Conservation (phyloP, 2,888 invertebrate species). For the Labia minor region DNA sequence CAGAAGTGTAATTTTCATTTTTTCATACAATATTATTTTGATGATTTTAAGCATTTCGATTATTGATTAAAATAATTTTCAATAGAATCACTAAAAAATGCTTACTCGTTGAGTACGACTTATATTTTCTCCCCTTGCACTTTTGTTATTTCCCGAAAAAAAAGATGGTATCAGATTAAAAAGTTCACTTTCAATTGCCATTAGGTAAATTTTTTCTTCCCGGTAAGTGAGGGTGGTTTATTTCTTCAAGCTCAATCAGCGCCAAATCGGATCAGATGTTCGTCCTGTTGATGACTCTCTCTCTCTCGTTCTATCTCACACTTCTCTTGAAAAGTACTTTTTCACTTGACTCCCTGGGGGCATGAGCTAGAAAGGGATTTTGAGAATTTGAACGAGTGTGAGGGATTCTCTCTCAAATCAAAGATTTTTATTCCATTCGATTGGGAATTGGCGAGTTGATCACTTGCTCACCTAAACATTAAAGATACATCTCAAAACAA, state of each 20-base stretch:
- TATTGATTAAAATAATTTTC: neutral
- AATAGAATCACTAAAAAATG: neutral
- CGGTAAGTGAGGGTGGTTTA: neutral
- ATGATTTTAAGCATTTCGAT: too few relatives aligned
- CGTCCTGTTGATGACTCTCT: neutral
- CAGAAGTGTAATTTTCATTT: too few relatives aligned
- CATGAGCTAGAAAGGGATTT: neutral
- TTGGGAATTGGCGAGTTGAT: neutral
- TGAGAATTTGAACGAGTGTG: neutral
- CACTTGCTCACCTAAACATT: neutral
- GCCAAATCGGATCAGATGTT: slow-evolving; percentile 8
- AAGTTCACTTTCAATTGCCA: neutral
- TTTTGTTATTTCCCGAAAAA: neutral
- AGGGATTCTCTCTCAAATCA: neutral
- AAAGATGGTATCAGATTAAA: neutral
- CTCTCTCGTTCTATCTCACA: neutral
- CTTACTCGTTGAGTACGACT: neutral
- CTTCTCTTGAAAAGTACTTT: neutral
- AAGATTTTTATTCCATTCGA: neutral
- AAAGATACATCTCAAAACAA: neutral
- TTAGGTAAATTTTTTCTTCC: neutral
- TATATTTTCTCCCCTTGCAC: neutral
- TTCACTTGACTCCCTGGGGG: slow-evolving; percentile 8
- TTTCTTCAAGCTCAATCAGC: slow-evolving; percentile 13
- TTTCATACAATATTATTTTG: too few relatives aligned